A percentile compares a stretch with the other conserved stretches of the same genome.
Evolutionary conservation across 2,888 invertebrate genomes (phyloP).

Genomic region (Eueremaeus valkanovi): DNA sequence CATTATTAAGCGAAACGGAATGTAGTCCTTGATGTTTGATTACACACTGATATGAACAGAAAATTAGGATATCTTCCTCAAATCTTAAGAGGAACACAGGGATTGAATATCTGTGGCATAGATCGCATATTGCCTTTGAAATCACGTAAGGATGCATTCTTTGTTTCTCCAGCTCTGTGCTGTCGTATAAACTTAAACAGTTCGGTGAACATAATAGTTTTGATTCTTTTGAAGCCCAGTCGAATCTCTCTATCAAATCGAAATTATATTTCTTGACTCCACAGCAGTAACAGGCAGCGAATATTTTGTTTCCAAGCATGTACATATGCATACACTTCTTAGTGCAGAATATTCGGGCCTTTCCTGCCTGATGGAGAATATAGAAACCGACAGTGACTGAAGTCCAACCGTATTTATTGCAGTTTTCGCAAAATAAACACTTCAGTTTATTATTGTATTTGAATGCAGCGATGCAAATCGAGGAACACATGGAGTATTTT

Average conservation of each 20-base stretch:
- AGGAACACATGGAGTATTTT: conserved; percentile 68
- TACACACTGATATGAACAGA: conserved; percentile 54
- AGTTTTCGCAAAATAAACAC: conserved; percentile 64
- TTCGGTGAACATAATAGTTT: conserved; percentile 82
- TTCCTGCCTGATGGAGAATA: conserved; percentile 32
- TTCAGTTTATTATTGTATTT: conserved; percentile 85
- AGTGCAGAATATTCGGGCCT: conserved; percentile 65
- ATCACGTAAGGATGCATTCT: neutral
- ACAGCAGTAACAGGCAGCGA: conserved; percentile 89
- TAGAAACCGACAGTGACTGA: neutral
- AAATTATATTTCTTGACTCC: conserved; percentile 94
- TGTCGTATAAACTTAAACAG: conserved; percentile 60
- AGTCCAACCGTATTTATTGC: conserved; percentile 63
- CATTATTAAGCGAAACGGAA: neutral
- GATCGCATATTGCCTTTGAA: conserved; percentile 50
- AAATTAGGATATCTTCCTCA: conserved; percentile 54
- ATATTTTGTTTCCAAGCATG: conserved; percentile 77
- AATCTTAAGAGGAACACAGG: conserved; percentile 55
- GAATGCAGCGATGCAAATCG: conserved; percentile 87
- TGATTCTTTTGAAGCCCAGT: conserved; percentile 60
- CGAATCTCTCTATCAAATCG: conserved; percentile 78
- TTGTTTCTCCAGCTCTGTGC: neutral
- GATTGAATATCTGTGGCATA: conserved; percentile 52
- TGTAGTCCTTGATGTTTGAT: conserved; percentile 54
- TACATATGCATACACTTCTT: conserved; percentile 85